Percentiles rank a stretch among this genome's conserved stretches.
Evolutionary conservation across 2,113 vertebrate genomes (phyloP).

Genomic region (Perca schrenkii): DNA sequence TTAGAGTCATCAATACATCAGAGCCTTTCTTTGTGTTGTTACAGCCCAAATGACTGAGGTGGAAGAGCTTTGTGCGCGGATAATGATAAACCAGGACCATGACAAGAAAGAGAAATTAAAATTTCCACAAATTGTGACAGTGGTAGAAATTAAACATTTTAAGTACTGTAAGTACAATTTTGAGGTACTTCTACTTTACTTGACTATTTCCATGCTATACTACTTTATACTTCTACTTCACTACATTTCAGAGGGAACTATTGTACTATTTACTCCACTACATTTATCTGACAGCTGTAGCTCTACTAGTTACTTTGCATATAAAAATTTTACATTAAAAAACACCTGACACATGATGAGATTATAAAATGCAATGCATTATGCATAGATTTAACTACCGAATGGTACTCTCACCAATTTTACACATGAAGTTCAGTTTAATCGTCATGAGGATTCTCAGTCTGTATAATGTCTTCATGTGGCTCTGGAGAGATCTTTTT

Average conservation of each 20-base stretch:
- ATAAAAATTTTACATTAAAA: neutral
- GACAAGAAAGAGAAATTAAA: neutral
- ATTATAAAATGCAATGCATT: neutral
- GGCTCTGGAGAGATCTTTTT: neutral
- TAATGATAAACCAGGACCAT: slow-evolving; percentile 57
- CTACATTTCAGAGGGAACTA: neutral
- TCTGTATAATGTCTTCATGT: neutral
- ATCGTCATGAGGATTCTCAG: no score
- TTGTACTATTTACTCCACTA: neutral
- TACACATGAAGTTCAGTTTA: neutral
- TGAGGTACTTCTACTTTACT: neutral
- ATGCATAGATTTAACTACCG: neutral
- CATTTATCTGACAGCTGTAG: neutral
- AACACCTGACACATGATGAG: neutral
- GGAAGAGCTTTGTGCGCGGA: slow-evolving; percentile 42
- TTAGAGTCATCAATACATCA: slow-evolving; percentile 31
- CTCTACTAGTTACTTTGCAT: neutral
- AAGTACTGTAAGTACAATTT: neutral
- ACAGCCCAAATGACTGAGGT: slow-evolving; percentile 44
- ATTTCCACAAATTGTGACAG: neutral
- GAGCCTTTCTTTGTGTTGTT: slow-evolving; percentile 41
- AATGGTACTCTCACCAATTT: neutral
- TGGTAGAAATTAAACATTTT: neutral
- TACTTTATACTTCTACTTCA: neutral
- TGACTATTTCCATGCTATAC: neutral